These are phyloP conservation scores for Tympanoctomys barrerae DNA, from an alignment of 2,797 vertebrate genomes.

Conservation along the genomic window DNA sequence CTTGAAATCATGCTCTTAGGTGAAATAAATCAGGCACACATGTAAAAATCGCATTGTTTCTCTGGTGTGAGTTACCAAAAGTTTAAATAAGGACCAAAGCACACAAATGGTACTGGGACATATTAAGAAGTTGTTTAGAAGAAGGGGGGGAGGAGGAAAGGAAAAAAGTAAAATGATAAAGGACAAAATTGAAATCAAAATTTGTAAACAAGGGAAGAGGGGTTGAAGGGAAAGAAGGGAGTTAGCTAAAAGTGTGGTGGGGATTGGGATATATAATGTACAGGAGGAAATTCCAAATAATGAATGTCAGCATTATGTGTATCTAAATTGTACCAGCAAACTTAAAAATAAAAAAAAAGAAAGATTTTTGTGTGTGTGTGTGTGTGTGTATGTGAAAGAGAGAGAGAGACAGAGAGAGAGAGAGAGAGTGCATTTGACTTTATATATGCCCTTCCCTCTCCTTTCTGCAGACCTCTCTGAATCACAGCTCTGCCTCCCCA, in stretches of 20 bases:
- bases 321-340: neutral
- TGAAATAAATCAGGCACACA: neutral
- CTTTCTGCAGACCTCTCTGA: neutral
- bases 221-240: neutral
- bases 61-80: neutral
- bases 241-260: neutral
- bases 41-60: neutral
- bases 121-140: neutral
- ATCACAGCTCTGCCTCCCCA: neutral
- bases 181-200: neutral
- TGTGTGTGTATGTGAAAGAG: neutral
- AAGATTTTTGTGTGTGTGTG: neutral
- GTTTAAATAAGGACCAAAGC: neutral
- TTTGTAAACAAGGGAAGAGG: neutral
- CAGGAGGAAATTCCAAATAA: neutral
- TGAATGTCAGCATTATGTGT: neutral
- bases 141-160: neutral
- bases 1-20: neutral
- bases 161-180: neutral
- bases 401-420: neutral
- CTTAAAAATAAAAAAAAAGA: neutral
- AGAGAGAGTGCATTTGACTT: neutral
- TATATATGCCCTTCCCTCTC: neutral
- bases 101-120: neutral
- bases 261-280: neutral